Percentiles rank a stretch among this genome's conserved stretches.
These are phyloP conservation scores for Otus scops DNA, from an alignment of 2,797 vertebrate genomes.

Conservation along the genomic window DNA sequence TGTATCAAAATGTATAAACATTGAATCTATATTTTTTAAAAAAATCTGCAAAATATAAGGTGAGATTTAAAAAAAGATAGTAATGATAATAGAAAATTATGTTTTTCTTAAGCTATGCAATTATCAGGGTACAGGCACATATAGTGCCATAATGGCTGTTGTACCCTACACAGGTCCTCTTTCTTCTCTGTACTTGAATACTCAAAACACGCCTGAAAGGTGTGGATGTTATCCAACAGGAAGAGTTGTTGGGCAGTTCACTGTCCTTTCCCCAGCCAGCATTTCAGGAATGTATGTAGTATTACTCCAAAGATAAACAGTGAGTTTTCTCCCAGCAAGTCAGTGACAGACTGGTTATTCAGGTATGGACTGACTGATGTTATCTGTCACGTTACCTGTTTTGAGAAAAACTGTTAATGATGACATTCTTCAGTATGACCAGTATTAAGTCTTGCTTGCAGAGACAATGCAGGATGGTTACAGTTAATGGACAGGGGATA, in stretches of 20 bases:
- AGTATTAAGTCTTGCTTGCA: neutral
- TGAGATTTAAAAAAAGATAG: neutral
- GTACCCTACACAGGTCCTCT: neutral
- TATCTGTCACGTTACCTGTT: accelerated
- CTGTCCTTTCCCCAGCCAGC: neutral
- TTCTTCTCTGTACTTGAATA: neutral
- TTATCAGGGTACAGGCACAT: neutral
- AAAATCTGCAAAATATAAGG: neutral
- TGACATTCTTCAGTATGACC: neutral
- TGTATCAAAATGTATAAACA: neutral
- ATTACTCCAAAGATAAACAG: neutral
- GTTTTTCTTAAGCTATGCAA: neutral
- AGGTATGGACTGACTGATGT: neutral
- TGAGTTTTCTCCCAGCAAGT: neutral
- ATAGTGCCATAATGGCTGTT: neutral
- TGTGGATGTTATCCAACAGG: neutral
- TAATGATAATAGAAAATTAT: neutral
- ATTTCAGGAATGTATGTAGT: neutral
- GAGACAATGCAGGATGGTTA: neutral
- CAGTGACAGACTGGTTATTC: neutral
- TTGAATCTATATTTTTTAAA: neutral
- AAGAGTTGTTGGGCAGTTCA: neutral
- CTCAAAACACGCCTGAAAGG: accelerated
- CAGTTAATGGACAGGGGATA: neutral
- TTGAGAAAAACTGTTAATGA: neutral